Evolutionary conservation across 2,113 vertebrate species (phyloP), one percentile per base, ranked within the genome.

Genomic region (Oryzias javanicus): DNA sequence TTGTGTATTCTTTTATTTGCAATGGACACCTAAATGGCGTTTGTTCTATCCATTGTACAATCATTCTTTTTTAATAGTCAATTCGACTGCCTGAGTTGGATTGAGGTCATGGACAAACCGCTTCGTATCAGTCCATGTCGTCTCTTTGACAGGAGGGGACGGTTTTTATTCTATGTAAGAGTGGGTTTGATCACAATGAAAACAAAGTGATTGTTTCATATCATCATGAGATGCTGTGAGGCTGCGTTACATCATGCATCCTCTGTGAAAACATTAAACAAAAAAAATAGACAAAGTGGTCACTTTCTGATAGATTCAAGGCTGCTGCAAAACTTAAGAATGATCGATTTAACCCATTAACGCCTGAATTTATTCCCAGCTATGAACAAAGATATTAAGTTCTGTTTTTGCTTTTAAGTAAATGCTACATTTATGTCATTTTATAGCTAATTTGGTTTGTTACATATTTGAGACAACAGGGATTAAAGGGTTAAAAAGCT

Each of bases 81-180:
- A 79, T 81, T 81, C 79, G 80, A 53, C 80, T 81, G 87, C 89
- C 90, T 90, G 92, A 84, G 90, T 79, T 92, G 83, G 92, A 89
- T 77, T 84, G 91, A 90, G 81, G 91, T 92, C 91, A 93, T 90
- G 89, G 80, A 83, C 90, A 83, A 93, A 92, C 95, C 94, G 93
- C 66, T n/a, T 46, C 44, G 62, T 77, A 85, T 81, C 86, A 82
- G 90, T 90, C 88, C 83, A 90, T 92, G 90, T 90, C 88, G 90
- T 91, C 51, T 45, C 42, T 46, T 55, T 20, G 16, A 53, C 42
- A 18, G 58, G 29, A 29, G 42, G 63, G 51, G 48, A 49, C 15
- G 0, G 0, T 22, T 45, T 54, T 19, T 2, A 3, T 49, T 42
- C 35, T 35, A 12, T 35, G 3, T 0, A 35, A 10, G 35, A 35